phyloP scores from a whole-genome alignment of 1,140 invertebrate species.

The Trachymyrmex cornetzi region DNA sequence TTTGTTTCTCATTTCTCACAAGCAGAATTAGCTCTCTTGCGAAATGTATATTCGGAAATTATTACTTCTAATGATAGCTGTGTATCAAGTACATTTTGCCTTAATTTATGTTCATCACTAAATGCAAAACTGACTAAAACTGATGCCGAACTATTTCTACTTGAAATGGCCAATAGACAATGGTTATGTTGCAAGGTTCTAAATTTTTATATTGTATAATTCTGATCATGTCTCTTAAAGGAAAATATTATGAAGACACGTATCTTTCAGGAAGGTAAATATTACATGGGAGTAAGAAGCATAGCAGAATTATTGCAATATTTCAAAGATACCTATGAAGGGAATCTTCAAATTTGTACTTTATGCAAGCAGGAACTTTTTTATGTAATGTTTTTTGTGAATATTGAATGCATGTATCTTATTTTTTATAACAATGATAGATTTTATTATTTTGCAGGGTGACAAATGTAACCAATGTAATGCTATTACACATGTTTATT shows the following conservation, averaged over 20 bases:
- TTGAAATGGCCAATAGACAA: conserved; percentile 71
- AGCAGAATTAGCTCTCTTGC: conserved; percentile 74
- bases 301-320: conserved; percentile 81
- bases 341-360: conserved; percentile 75
- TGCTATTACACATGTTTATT: conserved; percentile 72
- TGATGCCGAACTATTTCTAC: conserved; percentile 77
- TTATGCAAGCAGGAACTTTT: conserved; percentile 82
- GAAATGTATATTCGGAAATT: conserved; percentile 78
- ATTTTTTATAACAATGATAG: conserved; percentile 17
- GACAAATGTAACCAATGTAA: conserved; percentile 76
- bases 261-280: conserved; percentile 73
- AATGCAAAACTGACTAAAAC: conserved; percentile 72
- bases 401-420: not conserved
- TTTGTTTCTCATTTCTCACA: conserved; percentile 73
- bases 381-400: conserved; percentile 76
- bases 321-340: conserved; percentile 77
- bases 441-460: conserved; percentile 70
- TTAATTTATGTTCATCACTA: conserved; percentile 77
- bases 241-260: not conserved
- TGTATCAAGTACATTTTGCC: conserved; percentile 76
- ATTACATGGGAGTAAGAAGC: conserved; percentile 82
- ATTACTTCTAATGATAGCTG: conserved; percentile 72
- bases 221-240: conserved; percentile 36
- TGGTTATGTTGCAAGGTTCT: conserved; percentile 78
- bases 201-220: conserved; percentile 27